Base-by-base conservation (phyloP, 2,888 invertebrate species). In the Entomobrya proxima region DNA sequence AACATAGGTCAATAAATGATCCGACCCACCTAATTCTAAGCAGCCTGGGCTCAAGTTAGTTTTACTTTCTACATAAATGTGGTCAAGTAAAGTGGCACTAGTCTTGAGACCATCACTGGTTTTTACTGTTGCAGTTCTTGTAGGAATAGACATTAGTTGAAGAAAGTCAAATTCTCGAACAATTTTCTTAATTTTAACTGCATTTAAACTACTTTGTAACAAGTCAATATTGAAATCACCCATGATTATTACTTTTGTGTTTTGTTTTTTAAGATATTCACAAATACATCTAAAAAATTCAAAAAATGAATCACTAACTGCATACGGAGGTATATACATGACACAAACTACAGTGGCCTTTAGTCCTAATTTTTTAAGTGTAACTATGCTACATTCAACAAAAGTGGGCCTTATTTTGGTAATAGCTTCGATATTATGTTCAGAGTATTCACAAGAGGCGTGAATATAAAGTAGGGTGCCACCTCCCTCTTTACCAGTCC, bases 141-240 rank as follows among this genome's bases (percentile, higher is more conserved):
- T 69, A 40, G 67, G 67, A 69, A 37, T 40, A 11, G 37, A 40
- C 0, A 69, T 15, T 21, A 37, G 21, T 24, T 69, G 67, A 40
- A 40, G 24, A 7, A 69, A 21, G 9, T 69, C 44, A 15, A 21
- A 69, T 24, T 69, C 40, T 5, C 21, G 37, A 9, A 24, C 9
- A 24, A 69, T 40, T 21, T 69, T 69, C 21, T 13, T 11, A 21
- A 40, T 40, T 40, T 40, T 40, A 4, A 13, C 2, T 40, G 21
- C 18, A 1, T 37, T 1, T 24, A 7, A 21, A 4, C 21, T 21
- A 2, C 24, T 37, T 40, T 18, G 18, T 15, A 47, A 1, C 1
- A 30, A n/a, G 35, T 82, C 24, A 4, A 83, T 27, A 40, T 83
- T 72, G 1, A 72, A 27, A 44, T 84, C 77, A 15, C 84, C 84